Conservation (phyloP, 2,888 invertebrate species). For the Euphydryas editha region DNA sequence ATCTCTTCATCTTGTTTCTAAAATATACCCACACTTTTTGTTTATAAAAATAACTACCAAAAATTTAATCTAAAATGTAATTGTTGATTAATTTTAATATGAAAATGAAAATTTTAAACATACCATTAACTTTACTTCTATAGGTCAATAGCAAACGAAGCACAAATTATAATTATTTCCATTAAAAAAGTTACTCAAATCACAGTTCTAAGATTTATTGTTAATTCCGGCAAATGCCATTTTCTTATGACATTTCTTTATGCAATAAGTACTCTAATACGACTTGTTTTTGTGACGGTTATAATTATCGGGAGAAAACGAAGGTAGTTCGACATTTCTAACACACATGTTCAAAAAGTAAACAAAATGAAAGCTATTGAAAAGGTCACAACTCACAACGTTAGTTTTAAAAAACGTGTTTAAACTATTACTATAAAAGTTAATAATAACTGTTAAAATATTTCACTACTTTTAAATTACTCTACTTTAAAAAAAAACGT, state of each 20-base stretch:
- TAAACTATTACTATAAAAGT: too few relatives aligned
- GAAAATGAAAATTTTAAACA: not conserved
- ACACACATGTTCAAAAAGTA: not conserved
- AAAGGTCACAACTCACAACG: not conserved
- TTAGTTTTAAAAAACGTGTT: not conserved
- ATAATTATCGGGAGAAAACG: not conserved
- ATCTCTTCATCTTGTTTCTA: not conserved
- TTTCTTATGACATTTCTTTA: not conserved
- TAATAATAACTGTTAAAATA: too few relatives aligned
- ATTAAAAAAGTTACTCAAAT: not conserved
- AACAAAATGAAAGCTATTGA: not conserved
- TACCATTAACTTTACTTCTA: not conserved
- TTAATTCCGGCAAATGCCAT: not conserved
- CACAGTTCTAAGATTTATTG: not conserved
- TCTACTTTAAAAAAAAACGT: too few relatives aligned
- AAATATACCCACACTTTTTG: not conserved
- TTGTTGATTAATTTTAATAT: not conserved
- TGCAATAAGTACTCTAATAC: not conserved
- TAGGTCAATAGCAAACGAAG: not conserved
- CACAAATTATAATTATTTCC: not conserved
- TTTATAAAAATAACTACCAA: not conserved
- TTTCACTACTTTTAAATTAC: too few relatives aligned
- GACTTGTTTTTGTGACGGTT: not conserved
- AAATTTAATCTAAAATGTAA: not conserved
- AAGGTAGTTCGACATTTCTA: not conserved